Conservation (phyloP, 2,797 vertebrate genomes). For the Poecilia velifera region DNA sequence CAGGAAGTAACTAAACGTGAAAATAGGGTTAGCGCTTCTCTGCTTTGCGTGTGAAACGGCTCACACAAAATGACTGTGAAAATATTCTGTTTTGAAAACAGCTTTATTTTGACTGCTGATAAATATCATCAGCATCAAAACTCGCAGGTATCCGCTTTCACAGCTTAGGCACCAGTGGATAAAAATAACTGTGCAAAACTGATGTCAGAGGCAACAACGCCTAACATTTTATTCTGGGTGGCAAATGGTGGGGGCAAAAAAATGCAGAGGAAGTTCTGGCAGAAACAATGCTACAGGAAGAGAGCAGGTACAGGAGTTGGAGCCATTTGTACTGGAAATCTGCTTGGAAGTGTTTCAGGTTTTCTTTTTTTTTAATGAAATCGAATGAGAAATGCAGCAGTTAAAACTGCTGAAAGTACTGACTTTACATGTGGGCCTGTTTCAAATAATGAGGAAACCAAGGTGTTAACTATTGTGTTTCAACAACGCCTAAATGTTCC, state of each 20-base stretch:
- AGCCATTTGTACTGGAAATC: slow-evolving; percentile 23
- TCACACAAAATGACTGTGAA: background rate
- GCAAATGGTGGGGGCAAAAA: slow-evolving; percentile 21
- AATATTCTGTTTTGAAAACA: background rate
- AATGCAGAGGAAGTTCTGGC: slow-evolving; percentile 44
- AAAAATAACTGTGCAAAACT: slow-evolving; percentile 13
- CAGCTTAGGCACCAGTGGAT: background rate
- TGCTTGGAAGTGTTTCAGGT: slow-evolving; percentile 10
- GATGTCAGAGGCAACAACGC: slow-evolving; percentile 42
- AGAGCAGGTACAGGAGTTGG: slow-evolving; percentile 19
- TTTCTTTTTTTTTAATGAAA: background rate
- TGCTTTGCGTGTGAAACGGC: background rate
- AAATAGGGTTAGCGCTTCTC: background rate
- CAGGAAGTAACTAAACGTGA: background rate
- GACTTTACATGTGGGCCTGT: background rate
- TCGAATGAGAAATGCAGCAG: background rate
- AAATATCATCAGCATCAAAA: background rate
- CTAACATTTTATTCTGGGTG: slow-evolving; percentile 30
- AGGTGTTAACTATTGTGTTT: background rate
- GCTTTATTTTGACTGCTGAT: background rate
- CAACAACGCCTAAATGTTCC: background rate
- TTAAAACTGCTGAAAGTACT: background rate
- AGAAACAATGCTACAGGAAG: slow-evolving; percentile 60
- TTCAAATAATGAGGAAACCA: background rate
- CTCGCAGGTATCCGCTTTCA: background rate